Evolutionary conservation across 2,797 vertebrate genomes (phyloP).

Genomic region (Capromys pilorides): DNA sequence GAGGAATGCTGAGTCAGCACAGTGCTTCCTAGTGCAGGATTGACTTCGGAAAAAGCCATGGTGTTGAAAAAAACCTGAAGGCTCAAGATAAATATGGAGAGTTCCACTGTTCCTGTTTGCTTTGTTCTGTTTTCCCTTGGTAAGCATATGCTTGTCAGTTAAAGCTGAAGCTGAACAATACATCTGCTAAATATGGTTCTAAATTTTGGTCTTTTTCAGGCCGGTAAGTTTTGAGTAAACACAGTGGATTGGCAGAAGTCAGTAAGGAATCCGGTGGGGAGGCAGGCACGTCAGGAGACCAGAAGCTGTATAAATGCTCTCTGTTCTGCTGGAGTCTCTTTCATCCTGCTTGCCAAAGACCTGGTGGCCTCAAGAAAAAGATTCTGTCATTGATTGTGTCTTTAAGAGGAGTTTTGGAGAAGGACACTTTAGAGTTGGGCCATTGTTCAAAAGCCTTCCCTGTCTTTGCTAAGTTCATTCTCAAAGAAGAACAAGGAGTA

Average conservation of each 20-base stretch:
- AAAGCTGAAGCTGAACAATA: conserved; percentile 63
- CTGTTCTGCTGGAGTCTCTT: neutral
- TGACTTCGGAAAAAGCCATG: neutral
- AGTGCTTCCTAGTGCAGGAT: neutral
- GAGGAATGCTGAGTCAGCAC: neutral
- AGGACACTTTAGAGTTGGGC: neutral
- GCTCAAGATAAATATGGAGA: conserved; percentile 59
- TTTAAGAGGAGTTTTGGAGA: neutral
- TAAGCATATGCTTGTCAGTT: conserved; percentile 77
- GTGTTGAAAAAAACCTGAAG: conserved; percentile 52
- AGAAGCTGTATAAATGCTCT: neutral
- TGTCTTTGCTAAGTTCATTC: neutral
- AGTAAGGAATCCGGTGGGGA: neutral
- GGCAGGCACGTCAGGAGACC: neutral
- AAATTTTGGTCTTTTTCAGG: conserved; percentile 70
- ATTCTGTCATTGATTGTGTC: neutral
- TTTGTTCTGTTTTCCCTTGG: conserved; percentile 72
- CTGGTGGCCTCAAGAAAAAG: neutral
- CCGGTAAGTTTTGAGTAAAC: conserved; percentile 60
- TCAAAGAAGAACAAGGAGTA: neutral
- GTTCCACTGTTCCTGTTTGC: conserved; percentile 65
- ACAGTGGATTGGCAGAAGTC: conserved; percentile 56
- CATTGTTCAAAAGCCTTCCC: neutral
- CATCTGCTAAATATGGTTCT: conserved; percentile 74
- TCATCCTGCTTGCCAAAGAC: neutral